Percentiles rank a stretch among this genome's conserved stretches.
Conservation (phyloP, 2,888 invertebrate genomes). For the Sinopyrophorus schimmeli region DNA sequence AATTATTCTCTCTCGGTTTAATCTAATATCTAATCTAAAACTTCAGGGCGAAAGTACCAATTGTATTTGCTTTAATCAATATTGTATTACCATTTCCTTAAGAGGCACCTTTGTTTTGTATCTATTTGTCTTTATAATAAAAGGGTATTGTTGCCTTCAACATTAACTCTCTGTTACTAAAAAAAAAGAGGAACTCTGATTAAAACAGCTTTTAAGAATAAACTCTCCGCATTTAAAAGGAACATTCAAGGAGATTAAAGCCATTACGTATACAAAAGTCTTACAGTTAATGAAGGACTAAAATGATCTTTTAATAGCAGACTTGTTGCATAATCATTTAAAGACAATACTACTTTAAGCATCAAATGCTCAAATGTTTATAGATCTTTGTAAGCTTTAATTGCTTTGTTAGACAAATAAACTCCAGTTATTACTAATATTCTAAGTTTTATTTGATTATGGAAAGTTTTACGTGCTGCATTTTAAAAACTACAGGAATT, state of each 20-base stretch:
- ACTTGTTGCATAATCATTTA: constrained; percentile 17
- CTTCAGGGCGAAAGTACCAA: constrained; percentile 1
- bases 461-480: constrained; percentile 23
- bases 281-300: constrained; percentile 8
- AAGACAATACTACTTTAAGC: constrained; percentile 7
- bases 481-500: too few species aligned
- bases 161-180: too few species aligned
- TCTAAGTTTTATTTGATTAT: constrained; percentile 20
- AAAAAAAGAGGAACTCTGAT: neutral
- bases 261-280: constrained; percentile 5
- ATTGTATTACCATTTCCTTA: neutral
- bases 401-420: constrained; percentile 19
- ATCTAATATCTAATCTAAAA: constrained; percentile 1
- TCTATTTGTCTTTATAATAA: too few species aligned
- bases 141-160: too few species aligned
- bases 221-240: constrained; percentile 3
- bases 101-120: too few species aligned
- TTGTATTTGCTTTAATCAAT: neutral
- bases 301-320: constrained; percentile 9
- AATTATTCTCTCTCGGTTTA: constrained; percentile 15
- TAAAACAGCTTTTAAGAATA: neutral
- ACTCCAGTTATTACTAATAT: constrained; percentile 16
- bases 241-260: constrained; percentile 10
- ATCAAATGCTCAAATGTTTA: constrained; percentile 9
- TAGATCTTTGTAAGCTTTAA: constrained; percentile 10